Conservation (phyloP, 92 coral and sea anemone genomes). For the Porites divaricata region DNA sequence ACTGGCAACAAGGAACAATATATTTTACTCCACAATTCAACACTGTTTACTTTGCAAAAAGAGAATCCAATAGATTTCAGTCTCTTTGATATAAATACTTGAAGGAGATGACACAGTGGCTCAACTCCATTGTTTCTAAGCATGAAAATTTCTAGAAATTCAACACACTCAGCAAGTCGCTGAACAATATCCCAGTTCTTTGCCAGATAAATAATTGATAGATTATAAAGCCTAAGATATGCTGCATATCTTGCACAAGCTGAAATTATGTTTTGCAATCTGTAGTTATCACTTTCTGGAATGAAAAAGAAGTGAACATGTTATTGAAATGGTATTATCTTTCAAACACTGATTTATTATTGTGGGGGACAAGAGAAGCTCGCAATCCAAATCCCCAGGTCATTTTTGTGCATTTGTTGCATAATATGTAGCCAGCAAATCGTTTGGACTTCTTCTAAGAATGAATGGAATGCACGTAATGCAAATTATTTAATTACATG, state of each 20-base stretch:
- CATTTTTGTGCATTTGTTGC: no score
- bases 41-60: slow-evolving; percentile 26
- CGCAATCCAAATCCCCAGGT: no score
- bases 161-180: slow-evolving; percentile 22
- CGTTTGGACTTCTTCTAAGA: no score
- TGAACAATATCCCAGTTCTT: slow-evolving; percentile 16
- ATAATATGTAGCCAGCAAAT: no score
- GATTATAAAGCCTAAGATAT: slow-evolving; percentile 31
- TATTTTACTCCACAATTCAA: slow-evolving; percentile 20
- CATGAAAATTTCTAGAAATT: slow-evolving; percentile 38
- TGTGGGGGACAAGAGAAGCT: no score
- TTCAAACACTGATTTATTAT: no score
- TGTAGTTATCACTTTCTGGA: background rate
- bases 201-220: slow-evolving; percentile 9
- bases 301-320: background rate
- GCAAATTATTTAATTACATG: no score
- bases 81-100: slow-evolving; percentile 17
- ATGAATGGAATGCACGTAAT: no score
- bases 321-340: background rate
- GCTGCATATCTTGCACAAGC: slow-evolving; percentile 30
- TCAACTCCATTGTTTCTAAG: slow-evolving; percentile 30
- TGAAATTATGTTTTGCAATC: background rate
- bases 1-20: background rate
- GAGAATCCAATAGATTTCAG: slow-evolving; percentile 39
- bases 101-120: slow-evolving; percentile 29